Conservation (phyloP, 2,113 vertebrate species). For the Scomber colias region DNA sequence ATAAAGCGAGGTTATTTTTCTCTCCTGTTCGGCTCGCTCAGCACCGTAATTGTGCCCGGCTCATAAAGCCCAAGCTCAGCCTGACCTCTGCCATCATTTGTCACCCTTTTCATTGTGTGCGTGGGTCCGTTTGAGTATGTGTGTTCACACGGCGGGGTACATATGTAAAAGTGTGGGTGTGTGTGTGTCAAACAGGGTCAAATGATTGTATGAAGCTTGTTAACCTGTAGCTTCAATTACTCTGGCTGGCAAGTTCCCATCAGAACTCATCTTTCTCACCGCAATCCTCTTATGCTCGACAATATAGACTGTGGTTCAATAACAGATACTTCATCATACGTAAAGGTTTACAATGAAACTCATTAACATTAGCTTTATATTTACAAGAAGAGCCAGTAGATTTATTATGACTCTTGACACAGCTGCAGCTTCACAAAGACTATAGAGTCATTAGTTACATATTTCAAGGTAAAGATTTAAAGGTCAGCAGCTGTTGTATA, state of each 20-base stretch:
- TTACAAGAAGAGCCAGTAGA: not conserved
- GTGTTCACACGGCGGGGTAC: not conserved
- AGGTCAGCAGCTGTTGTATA: not conserved
- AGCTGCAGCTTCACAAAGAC: not conserved
- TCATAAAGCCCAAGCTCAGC: constrained; percentile 38
- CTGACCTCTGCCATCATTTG: constrained; percentile 55
- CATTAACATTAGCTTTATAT: constrained; percentile 7
- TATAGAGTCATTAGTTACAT: not conserved
- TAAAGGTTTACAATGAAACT: not conserved
- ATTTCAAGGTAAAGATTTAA: not conserved
- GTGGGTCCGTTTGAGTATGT: not conserved
- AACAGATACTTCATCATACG: not conserved
- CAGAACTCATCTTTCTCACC: not conserved
- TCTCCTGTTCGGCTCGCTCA: constrained; percentile 17
- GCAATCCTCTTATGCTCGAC: not conserved
- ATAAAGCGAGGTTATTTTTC: constrained; percentile 34
- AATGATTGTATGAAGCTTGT: constrained; percentile 35
- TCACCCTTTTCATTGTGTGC: constrained; percentile 30
- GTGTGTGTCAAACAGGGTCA: constrained; percentile 53
- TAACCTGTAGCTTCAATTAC: constrained; percentile 58
- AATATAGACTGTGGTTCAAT: accelerated
- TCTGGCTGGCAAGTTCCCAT: not conserved
- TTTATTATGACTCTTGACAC: not conserved
- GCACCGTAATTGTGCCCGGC: constrained; percentile 33
- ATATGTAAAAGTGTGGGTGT: not conserved